A percentile compares a stretch with the other conserved stretches of the same genome.
Conservation (phyloP, 2,113 vertebrate genomes). For the Elephantulus edwardii region DNA sequence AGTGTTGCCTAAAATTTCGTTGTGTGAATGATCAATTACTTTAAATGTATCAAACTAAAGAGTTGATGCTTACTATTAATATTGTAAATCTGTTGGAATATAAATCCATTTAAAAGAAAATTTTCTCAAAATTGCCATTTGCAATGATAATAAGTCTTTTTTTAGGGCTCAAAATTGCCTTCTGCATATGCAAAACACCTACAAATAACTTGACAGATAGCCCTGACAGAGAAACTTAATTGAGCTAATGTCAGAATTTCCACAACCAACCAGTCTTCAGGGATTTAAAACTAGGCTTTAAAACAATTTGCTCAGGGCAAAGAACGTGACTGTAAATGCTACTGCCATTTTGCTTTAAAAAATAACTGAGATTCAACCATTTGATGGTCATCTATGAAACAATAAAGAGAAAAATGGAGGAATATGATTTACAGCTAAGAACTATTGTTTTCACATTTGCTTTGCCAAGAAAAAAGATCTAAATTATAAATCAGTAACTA, state of each 20-base stretch:
- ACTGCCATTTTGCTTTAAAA: conserved; percentile 29
- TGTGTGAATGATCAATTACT: no score
- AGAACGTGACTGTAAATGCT: conserved; percentile 43
- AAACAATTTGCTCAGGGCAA: conserved; percentile 50
- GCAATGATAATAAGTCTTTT: conserved; percentile 32
- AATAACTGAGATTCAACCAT: conserved; percentile 13
- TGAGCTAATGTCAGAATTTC: conserved; percentile 30
- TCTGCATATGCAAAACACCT: conserved; percentile 17
- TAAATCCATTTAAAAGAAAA: not conserved
- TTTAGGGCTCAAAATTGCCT: not conserved
- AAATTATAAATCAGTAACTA: conserved; percentile 26
- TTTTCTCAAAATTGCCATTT: conserved; percentile 41
- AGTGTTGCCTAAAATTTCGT: no score
- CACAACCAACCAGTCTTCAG: conserved; percentile 4
- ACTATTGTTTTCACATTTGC: conserved; percentile 11
- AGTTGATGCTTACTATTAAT: conserved; percentile 1
- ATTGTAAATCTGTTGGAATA: conserved; percentile 16
- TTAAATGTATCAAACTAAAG: conserved; percentile 32
- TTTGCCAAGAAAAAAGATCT: not conserved
- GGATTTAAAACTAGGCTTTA: conserved; percentile 30
- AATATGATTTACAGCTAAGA: not conserved
- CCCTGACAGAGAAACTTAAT: conserved; percentile 7
- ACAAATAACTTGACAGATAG: not conserved
- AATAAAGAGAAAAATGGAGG: not conserved
- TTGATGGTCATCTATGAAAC: conserved; percentile 47